phyloP scores from a whole-genome alignment of 1,140 invertebrate genomes.

The Uloborus diversus region DNA sequence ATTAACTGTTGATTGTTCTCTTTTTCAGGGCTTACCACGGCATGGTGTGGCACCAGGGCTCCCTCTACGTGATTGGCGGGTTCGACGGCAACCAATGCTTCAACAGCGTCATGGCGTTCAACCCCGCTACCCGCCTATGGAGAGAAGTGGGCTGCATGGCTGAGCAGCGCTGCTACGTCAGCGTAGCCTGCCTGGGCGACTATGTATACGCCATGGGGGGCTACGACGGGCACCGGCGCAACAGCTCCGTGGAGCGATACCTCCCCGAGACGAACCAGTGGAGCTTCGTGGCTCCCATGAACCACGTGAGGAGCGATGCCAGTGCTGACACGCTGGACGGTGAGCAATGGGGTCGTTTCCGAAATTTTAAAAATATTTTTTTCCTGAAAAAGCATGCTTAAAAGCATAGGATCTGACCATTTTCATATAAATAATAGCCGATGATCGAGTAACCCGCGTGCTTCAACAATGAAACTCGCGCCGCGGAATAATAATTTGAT shows the following conservation, averaged over 20 bases:
- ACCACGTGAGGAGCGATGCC: slow-evolving; percentile 63
- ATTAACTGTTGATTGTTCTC: too few relatives aligned
- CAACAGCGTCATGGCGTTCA: slow-evolving; percentile 75
- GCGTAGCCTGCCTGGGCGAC: slow-evolving; percentile 72
- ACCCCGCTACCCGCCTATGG: slow-evolving; percentile 74
- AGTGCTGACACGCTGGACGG: slow-evolving; percentile 60
- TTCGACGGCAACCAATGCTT: slow-evolving; percentile 77
- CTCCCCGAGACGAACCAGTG: slow-evolving; percentile 65
- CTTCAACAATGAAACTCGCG: too few relatives aligned
- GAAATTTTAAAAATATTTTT: background rate
- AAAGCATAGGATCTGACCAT: too few relatives aligned
- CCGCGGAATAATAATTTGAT: too few relatives aligned
- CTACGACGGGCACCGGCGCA: slow-evolving; percentile 68
- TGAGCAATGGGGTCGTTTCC: slow-evolving; percentile 23
- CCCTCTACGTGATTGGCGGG: slow-evolving; percentile 81
- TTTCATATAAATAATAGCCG: too few relatives aligned
- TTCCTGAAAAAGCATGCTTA: too few relatives aligned
- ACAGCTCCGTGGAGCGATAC: slow-evolving; percentile 68
- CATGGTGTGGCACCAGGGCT: slow-evolving; percentile 72
- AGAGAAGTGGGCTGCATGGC: slow-evolving; percentile 78
- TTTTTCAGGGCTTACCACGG: slow-evolving; percentile 78
- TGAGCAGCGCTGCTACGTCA: slow-evolving; percentile 77
- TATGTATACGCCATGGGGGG: slow-evolving; percentile 69
- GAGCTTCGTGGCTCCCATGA: slow-evolving; percentile 62
- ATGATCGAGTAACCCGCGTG: too few relatives aligned